These are phyloP conservation scores for Casuarius casuarius DNA, from an alignment of 2,113 vertebrate genomes.

Conservation along the genomic window DNA sequence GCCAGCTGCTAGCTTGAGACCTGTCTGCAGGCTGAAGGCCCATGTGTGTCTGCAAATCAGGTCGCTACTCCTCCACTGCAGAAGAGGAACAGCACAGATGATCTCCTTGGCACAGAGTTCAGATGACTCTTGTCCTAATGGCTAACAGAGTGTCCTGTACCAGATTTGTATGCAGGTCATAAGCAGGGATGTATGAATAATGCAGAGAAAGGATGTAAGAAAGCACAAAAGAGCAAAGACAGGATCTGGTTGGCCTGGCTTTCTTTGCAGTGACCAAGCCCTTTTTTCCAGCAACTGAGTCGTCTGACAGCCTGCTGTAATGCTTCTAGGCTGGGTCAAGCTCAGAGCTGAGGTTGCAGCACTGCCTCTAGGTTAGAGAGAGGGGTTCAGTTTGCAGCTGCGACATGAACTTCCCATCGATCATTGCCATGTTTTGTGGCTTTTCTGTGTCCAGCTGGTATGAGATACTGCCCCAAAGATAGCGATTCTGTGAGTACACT, in stretches of 20 bases:
- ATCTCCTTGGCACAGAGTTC: background rate
- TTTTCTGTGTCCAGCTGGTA: too few species aligned
- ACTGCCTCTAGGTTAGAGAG: background rate
- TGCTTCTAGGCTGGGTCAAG: background rate
- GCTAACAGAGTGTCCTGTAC: background rate
- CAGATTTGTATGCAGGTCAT: background rate
- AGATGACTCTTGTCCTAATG: background rate
- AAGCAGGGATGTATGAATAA: background rate
- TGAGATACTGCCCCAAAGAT: accelerated
- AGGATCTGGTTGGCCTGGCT: background rate
- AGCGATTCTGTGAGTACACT: background rate
- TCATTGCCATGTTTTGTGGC: accelerated
- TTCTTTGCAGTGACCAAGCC: background rate
- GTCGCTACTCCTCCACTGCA: background rate
- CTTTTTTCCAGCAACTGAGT: background rate
- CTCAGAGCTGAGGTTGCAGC: background rate
- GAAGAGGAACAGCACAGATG: background rate
- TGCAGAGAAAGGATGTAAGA: background rate
- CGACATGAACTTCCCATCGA: accelerated
- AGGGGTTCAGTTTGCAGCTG: background rate
- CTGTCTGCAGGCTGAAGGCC: background rate
- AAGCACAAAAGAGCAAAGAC: background rate
- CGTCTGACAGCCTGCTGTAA: background rate
- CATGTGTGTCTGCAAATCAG: background rate
- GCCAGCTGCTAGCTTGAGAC: background rate